Percentiles rank a stretch among this genome's conserved stretches.
Conservation (phyloP, 2,888 invertebrate genomes). For the Conomelus anceps region DNA sequence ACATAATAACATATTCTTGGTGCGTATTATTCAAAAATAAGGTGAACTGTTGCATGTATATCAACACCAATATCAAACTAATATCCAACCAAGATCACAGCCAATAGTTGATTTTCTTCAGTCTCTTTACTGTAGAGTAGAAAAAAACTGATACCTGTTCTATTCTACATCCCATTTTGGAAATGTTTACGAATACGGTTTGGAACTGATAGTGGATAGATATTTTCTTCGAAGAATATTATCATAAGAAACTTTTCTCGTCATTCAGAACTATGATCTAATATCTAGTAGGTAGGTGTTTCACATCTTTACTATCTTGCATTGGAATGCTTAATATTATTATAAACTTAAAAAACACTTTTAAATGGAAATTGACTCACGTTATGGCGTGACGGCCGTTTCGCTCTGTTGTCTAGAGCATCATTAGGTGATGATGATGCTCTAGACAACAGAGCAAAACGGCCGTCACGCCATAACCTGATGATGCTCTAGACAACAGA, state of each 20-base stretch:
- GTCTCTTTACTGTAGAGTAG: not conserved
- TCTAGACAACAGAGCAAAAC: no score
- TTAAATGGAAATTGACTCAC: no score
- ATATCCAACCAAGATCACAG: not conserved
- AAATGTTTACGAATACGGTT: not conserved
- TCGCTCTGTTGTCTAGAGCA: no score
- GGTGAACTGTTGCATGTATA: not conserved
- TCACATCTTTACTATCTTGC: no score
- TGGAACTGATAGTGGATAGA: not conserved
- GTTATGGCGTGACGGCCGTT: no score
- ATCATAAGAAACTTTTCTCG: not conserved
- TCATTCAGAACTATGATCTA: not conserved
- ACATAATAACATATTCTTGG: not conserved
- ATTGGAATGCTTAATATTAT: no score
- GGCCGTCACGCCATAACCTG: no score
- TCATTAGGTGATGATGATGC: no score
- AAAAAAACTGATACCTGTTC: not conserved
- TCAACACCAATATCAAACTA: not conserved
- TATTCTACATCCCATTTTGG: not conserved
- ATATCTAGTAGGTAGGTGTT: no score
- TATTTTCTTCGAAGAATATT: not conserved
- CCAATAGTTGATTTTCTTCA: not conserved
- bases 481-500: no score
- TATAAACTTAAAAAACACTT: no score
- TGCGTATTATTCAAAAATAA: not conserved